Base-by-base conservation (phyloP, 2,888 invertebrate genomes). In the Cheilosia urbana region DNA sequence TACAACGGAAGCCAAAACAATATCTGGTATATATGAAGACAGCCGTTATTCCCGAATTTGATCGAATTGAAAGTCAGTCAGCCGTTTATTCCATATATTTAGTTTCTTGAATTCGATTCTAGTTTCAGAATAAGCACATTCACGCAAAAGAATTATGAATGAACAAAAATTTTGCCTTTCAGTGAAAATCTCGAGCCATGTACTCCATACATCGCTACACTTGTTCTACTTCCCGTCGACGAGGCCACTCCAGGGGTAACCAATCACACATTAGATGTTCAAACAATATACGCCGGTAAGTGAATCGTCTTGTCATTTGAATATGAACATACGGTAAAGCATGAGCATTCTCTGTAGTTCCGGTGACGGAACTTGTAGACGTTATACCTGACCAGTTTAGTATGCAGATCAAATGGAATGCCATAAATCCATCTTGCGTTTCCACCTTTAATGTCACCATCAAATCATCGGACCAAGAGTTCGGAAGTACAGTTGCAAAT, bases 141-240 rank as follows among this genome's bases (percentile, higher is more conserved):
- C 11, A 37, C 1, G 13, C 13, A 13, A 37, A 37, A 34, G 9
- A 34, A 27, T 63, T 24, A 7, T 47, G 9, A 47, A 7, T 9
- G 6, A 17, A 7, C 5, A 47, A 17, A 7, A 5, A 47, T 21
- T 21, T 13, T 7, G 9, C 45, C 66, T 62, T 71, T n/a, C 27
- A 91, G 91, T 82, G 89, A 89, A 76, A 84, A 88, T 5, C 88
- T 91, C n/a, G 88, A 90, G 24, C 91, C 91, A 3, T 91, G 91
- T 65, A 89, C 91, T 2, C 66, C 68, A 2, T 91, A 92, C 58
- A 55, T 87, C n/a, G 88, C 85, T 24, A 83, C 87, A 9, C 53
- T 91, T 11, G 87, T 58, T 3, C 76, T 91, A 11, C 2, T 9
- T 9, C 24, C 51, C 5, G 87, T 84, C 2, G 53, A 80, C 11